Evolutionary conservation across 2,113 vertebrate genomes (phyloP).

Genomic region (Plotosus lineatus): DNA sequence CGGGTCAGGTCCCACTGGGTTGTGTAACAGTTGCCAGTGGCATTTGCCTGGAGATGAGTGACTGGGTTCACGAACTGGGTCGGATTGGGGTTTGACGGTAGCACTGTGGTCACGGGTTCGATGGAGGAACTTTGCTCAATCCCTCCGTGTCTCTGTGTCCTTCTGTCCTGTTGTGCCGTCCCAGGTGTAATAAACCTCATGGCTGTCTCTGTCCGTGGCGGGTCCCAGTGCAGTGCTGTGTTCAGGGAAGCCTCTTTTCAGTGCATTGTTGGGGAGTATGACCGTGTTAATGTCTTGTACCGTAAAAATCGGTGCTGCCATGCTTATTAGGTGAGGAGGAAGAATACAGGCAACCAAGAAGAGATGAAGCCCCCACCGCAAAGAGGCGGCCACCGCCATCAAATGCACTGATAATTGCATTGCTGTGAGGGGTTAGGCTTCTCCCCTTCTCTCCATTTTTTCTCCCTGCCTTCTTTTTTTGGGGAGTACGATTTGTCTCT

Average conservation of each 20-base stretch:
- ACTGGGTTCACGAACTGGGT: neutral
- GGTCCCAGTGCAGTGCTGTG: slow-evolving; percentile 69
- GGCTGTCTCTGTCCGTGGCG: slow-evolving; percentile 74
- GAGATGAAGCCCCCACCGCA: slow-evolving; percentile 71
- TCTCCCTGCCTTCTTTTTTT: slow-evolving; percentile 58
- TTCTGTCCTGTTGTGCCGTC: slow-evolving; percentile 43
- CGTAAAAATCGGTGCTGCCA: slow-evolving; percentile 99
- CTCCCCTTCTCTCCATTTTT: slow-evolving; percentile 52
- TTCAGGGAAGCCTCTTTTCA: slow-evolving; percentile 64
- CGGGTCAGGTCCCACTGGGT: neutral
- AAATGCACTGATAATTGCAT: slow-evolving; percentile 99
- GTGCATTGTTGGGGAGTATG: slow-evolving; percentile 74
- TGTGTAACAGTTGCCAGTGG: neutral
- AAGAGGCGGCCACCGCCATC: slow-evolving; percentile 91
- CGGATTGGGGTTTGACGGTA: slow-evolving; percentile 4
- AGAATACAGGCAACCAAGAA: slow-evolving; percentile 73
- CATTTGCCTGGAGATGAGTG: slow-evolving; percentile 18
- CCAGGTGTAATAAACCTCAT: slow-evolving; percentile 76
- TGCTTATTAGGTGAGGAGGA: slow-evolving; percentile 98
- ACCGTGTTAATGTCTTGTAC: slow-evolving; percentile 99
- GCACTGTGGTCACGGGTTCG: neutral
- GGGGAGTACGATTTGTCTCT: slow-evolving; percentile 99
- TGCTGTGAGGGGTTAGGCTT: slow-evolving; percentile 93
- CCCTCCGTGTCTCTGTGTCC: slow-evolving; percentile 10
- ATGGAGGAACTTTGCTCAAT: neutral